Percentiles rank a stretch among this genome's conserved stretches.
Evolutionary conservation across 2,888 invertebrate genomes (phyloP).

Genomic region (Trichogramma evanescens): DNA sequence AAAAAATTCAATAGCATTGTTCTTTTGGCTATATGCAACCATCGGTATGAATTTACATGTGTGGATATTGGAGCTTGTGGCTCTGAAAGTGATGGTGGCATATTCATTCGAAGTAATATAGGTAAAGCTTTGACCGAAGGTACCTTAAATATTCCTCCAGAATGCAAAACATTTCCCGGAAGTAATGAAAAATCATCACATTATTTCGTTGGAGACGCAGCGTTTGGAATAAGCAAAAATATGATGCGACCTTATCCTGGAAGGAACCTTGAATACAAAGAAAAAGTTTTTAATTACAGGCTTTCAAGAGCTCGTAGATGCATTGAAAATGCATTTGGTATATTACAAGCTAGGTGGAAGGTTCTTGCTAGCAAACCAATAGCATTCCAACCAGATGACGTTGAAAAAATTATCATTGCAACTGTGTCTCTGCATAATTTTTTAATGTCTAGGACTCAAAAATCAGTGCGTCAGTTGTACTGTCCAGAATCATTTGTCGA

Average conservation of each 20-base stretch:
- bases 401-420: conserved; percentile 12
- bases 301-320: conserved; percentile 15
- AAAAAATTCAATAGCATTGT: conserved; percentile 17
- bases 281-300: conserved; percentile 18
- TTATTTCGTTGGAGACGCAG: conserved; percentile 14
- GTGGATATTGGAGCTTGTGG: conserved; percentile 15
- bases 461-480: not conserved
- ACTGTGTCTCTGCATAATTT: conserved; percentile 15
- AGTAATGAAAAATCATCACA: conserved; percentile 6
- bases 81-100: conserved; percentile 19
- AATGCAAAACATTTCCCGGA: conserved; percentile 8
- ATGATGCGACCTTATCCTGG: conserved; percentile 17
- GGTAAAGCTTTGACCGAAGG: conserved; percentile 11
- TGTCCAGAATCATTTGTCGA: not conserved
- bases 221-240: conserved; percentile 6
- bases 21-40: conserved; percentile 10
- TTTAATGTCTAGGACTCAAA: not conserved
- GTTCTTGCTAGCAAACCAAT: conserved; percentile 9
- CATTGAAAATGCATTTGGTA: conserved; percentile 18
- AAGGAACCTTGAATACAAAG: not conserved
- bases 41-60: conserved; percentile 11
- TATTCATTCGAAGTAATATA: conserved; percentile 16
- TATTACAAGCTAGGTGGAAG: conserved; percentile 13
- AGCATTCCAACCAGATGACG: conserved; percentile 4
- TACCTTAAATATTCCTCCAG: conserved; percentile 18